Percentiles rank a stretch among this genome's conserved stretches.
phyloP scores from a whole-genome alignment of 2,888 invertebrate species.

The Tetranychus piercei region DNA sequence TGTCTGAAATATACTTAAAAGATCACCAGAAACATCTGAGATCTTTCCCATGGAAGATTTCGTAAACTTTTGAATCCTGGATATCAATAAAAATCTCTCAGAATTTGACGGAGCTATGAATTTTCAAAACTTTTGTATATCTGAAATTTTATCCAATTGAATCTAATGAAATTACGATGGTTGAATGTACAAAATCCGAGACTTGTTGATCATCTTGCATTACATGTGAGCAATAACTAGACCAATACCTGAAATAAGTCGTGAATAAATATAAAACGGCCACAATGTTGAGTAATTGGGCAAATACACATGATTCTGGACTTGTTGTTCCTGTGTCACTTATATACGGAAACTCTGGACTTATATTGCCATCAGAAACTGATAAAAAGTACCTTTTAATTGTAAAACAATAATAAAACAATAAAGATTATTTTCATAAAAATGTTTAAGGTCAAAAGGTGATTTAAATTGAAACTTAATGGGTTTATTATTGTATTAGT shows the following conservation, averaged over 20 bases:
- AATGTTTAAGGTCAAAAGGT: neutral
- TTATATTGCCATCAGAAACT: slow-evolving; percentile 24
- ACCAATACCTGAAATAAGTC: slow-evolving; percentile 7
- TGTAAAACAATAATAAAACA: slow-evolving; percentile 7
- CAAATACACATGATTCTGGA: slow-evolving; percentile 60
- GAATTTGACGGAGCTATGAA: too few relatives aligned
- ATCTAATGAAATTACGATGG: too few relatives aligned
- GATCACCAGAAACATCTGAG: too few relatives aligned
- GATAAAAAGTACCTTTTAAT: slow-evolving; percentile 27
- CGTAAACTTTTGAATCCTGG: too few relatives aligned
- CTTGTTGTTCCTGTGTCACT: slow-evolving; percentile 39
- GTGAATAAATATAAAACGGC: slow-evolving; percentile 37
- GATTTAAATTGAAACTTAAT: neutral
- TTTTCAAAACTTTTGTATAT: too few relatives aligned
- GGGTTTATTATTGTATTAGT: too few relatives aligned
- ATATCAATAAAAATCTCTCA: too few relatives aligned
- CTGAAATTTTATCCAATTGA: too few relatives aligned
- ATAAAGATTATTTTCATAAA: neutral
- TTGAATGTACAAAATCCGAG: too few relatives aligned
- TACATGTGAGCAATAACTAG: slow-evolving; percentile 33
- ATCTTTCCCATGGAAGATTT: too few relatives aligned
- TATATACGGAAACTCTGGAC: slow-evolving; percentile 27
- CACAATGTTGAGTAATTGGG: slow-evolving; percentile 50
- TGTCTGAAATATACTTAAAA: too few relatives aligned
- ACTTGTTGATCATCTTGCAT: slow-evolving; percentile 40